Conservation (phyloP, 2,888 invertebrate genomes). For the Cantharis flavilabris region DNA sequence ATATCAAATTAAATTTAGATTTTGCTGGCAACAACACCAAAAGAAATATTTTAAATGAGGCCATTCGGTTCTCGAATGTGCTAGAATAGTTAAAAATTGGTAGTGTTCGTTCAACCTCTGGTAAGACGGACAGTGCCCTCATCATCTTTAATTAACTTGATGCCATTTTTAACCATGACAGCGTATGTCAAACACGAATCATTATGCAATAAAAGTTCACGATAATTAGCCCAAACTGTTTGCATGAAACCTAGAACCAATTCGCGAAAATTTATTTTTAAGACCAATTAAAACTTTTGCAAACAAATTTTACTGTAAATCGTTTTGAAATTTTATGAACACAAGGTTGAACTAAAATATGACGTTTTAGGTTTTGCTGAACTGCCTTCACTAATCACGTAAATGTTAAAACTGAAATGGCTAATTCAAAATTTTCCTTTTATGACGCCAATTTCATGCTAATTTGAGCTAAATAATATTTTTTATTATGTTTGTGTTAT, state of each 20-base stretch:
- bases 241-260: not conserved
- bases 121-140: constrained; percentile 9
- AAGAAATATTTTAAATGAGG: constrained; percentile 14
- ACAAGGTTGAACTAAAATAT: not conserved
- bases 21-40: constrained; percentile 14
- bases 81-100: constrained; percentile 7
- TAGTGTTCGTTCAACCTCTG: constrained; percentile 11
- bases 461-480: not conserved
- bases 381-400: not conserved
- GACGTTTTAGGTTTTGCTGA: not conserved
- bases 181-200: not conserved
- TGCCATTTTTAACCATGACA: constrained; percentile 5
- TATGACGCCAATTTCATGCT: not conserved
- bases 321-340: not conserved
- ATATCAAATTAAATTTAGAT: constrained; percentile 13
- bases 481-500: not conserved
- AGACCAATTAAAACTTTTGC: not conserved
- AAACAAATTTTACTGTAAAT: not conserved
- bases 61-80: constrained; percentile 7
- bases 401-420: not conserved
- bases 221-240: not conserved
- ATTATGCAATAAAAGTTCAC: constrained; percentile 9
- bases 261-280: not conserved
- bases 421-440: not conserved
- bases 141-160: constrained; percentile 14